Evolutionary conservation across 1,140 invertebrate genomes (phyloP).

Genomic region (Nautilus pompilius): DNA sequence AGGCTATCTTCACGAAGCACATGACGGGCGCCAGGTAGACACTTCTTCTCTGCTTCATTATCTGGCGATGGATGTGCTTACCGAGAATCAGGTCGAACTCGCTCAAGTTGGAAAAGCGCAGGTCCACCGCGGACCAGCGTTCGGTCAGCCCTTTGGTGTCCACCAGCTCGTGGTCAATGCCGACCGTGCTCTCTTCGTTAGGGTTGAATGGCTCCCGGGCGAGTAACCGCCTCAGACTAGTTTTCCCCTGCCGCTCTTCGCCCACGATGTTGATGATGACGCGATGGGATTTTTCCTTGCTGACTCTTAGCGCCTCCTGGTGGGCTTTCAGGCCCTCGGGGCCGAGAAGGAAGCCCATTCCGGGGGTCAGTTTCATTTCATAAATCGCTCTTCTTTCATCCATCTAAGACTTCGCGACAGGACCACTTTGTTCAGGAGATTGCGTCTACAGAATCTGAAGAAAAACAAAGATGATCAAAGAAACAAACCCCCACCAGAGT

Average conservation of each 20-base stretch:
- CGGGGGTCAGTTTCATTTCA: slow-evolving; percentile 23
- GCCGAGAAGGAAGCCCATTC: slow-evolving; percentile 25
- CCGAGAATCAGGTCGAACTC: slow-evolving; percentile 26
- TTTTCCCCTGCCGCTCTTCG: slow-evolving; percentile 27
- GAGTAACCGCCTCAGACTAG: slow-evolving; percentile 20
- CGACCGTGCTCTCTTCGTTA: slow-evolving; percentile 28
- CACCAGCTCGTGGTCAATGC: slow-evolving; percentile 28
- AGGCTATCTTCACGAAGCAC: slow-evolving; percentile 16
- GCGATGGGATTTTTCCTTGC: slow-evolving; percentile 19
- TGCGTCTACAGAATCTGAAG: no score
- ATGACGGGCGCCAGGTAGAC: slow-evolving; percentile 12
- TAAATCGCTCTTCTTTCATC: no score
- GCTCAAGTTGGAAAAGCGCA: slow-evolving; percentile 15
- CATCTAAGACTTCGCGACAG: no score
- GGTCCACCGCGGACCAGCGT: slow-evolving; percentile 15
- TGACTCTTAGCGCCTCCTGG: slow-evolving; percentile 17
- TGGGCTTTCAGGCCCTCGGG: slow-evolving; percentile 22
- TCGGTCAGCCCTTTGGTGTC: slow-evolving; percentile 22
- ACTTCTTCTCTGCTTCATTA: no score
- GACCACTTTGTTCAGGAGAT: no score
- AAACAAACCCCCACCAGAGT: no score
- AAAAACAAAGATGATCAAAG: no score
- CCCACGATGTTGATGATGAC: slow-evolving; percentile 29
- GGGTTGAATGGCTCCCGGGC: slow-evolving; percentile 22
- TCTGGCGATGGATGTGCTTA: slow-evolving; percentile 12